phyloP scores from a whole-genome alignment of 1,140 invertebrate species.

The Paralvinella palmiformis region DNA sequence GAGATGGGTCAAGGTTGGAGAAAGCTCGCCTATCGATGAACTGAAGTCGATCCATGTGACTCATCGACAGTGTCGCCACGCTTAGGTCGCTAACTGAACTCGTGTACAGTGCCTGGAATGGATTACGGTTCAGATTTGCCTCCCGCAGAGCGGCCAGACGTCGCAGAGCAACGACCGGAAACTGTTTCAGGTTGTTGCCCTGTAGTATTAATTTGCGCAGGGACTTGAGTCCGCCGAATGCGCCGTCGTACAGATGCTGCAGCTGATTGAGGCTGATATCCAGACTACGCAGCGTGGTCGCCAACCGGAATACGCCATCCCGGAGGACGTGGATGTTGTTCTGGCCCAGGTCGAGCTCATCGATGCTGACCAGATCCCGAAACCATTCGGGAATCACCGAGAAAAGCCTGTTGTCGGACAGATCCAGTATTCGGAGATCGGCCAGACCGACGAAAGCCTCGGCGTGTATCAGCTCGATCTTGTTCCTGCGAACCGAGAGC shows the following conservation, averaged over 20 bases:
- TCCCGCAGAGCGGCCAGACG: neutral
- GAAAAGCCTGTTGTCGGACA: constrained; percentile 10
- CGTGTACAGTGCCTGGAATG: neutral
- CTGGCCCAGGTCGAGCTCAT: neutral
- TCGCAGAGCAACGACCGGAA: constrained; percentile 9
- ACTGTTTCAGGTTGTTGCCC: constrained; percentile 4
- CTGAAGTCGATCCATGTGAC: constrained; percentile 1
- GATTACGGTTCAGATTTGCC: neutral
- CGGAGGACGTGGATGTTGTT: constrained; percentile 13
- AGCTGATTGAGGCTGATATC: constrained; percentile 15
- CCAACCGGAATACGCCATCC: neutral
- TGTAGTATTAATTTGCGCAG: constrained; percentile 1
- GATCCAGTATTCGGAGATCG: constrained; percentile 7
- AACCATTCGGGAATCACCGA: constrained; percentile 13
- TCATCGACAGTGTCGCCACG: constrained; percentile 3
- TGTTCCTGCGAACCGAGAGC: constrained; percentile 11
- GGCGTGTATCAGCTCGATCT: constrained; percentile 17
- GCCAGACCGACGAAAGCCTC: constrained; percentile 10
- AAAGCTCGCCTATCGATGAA: constrained; percentile 13
- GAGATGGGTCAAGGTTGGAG: neutral
- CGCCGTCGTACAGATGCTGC: constrained; percentile 6
- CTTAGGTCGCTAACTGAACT: neutral
- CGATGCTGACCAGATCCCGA: neutral
- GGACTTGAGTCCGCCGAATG: constrained; percentile 6
- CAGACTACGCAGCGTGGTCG: neutral